phyloP scores from a whole-genome alignment of 2,113 vertebrate species.

The Octodon degus region DNA sequence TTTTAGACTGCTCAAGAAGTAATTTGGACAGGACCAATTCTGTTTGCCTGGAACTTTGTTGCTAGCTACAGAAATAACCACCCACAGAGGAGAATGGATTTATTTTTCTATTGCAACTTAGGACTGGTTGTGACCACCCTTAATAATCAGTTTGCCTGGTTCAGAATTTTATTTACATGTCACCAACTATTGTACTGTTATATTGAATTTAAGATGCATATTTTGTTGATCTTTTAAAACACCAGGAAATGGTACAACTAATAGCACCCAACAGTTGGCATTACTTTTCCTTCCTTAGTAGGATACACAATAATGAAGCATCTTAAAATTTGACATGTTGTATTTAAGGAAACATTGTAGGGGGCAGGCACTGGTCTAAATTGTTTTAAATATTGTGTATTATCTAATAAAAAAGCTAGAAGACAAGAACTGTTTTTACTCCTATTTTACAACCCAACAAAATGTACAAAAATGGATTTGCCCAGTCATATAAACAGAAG shows the following conservation, averaged over 20 bases:
- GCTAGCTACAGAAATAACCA: conserved; percentile 10
- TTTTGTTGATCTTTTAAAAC: neutral
- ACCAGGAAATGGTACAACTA: neutral
- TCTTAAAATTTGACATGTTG: neutral
- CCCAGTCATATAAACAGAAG: neutral
- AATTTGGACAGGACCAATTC: neutral
- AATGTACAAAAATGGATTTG: conserved; percentile 21
- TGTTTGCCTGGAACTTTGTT: conserved; percentile 2
- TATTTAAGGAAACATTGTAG: neutral
- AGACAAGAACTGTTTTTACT: neutral
- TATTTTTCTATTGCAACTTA: neutral
- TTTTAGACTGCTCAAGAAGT: neutral
- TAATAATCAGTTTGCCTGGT: conserved; percentile 6
- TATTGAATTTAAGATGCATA: conserved; percentile 26
- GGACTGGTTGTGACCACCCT: neutral
- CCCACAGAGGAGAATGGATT: neutral
- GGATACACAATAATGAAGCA: neutral
- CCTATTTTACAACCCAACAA: neutral
- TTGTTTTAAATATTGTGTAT: neutral
- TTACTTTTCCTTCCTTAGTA: conserved; percentile 37
- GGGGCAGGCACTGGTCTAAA: neutral
- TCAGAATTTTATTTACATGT: conserved; percentile 15
- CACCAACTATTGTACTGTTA: neutral
- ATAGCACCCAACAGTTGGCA: neutral
- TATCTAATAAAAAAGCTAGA: conserved; percentile 12